Evolutionary conservation across 2,113 vertebrate genomes (phyloP), one percentile per base, ranked within the genome.

Genomic region (Notothenia coriiceps): DNA sequence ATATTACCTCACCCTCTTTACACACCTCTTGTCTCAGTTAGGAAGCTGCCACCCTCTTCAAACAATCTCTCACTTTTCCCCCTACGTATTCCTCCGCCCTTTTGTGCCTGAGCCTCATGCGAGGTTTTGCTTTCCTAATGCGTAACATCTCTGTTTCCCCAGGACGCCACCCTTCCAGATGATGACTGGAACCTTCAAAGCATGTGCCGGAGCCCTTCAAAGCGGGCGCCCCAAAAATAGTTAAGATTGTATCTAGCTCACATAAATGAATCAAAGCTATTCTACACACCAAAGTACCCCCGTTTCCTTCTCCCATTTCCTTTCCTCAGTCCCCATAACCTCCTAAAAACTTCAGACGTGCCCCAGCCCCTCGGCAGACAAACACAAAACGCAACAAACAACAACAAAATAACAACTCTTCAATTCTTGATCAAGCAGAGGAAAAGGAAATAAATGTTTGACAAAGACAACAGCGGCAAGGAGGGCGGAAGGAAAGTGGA

Each of bases 61-160:
- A 33, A 46, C 20, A 35, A 46, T 50, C 55, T 2, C 46, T 69
- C 63, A 14, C 59, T 73, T 44, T 57, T 56, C 55, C 68, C 25
- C 61, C 18, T 35, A 22, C 33, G 17, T 15, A 20, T 54, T 63
- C 76, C 78, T 84, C 78, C 61, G 5, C 86, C 79, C 79, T 50
- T 51, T 50, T 25, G 56, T 49, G 56, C 73, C 29, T n/a, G 14
- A 6, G 44, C 57, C 35, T 65, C 72, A 84, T 40, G 54, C 0
- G n/a, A 79, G 73, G 25, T 71, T 86, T 89, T 89, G 84, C 81
- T 88, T 74, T 79, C 72, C 70, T 73, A 85, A 86, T 84, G 73
- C 77, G 71, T 33, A 84, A 85, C 86, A 85, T 71, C 79, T 83
- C 78, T n/a, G 67, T 82, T 86, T 87, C 75, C 79, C 74, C 67